phyloP scores from a whole-genome alignment of 2,888 invertebrate genomes.

The Trichopria drosophilae region DNA sequence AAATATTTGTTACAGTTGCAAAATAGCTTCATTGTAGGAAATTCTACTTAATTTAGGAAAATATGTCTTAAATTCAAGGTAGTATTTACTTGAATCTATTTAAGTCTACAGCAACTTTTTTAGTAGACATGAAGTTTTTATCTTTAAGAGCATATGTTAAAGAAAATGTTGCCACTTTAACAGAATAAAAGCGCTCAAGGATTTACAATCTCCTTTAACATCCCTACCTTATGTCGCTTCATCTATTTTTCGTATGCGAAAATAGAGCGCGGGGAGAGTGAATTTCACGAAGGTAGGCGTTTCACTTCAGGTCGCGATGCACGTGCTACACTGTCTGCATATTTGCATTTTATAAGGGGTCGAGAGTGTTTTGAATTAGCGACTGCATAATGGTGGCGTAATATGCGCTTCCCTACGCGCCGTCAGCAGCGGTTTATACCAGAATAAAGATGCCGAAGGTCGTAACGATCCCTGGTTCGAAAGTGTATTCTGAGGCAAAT shows the following conservation, averaged over 20 bases:
- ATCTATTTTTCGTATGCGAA: neutral
- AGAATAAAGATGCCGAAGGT: constrained; percentile 22
- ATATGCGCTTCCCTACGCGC: constrained; percentile 13
- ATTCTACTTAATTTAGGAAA: too few relatives aligned
- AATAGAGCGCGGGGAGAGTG: constrained; percentile 14
- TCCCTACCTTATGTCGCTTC: too few relatives aligned
- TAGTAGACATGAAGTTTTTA: too few relatives aligned
- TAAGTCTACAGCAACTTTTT: too few relatives aligned
- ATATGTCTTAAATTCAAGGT: too few relatives aligned
- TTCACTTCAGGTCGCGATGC: constrained; percentile 12
- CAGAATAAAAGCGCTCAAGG: too few relatives aligned
- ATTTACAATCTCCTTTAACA: too few relatives aligned
- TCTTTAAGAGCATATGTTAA: too few relatives aligned
- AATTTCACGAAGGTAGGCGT: constrained; percentile 21
- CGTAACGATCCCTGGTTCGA: constrained; percentile 24
- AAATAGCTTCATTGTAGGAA: too few relatives aligned
- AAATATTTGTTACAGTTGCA: too few relatives aligned
- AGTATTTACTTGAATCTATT: too few relatives aligned
- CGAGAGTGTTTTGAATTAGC: constrained; percentile 28
- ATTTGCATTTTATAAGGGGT: constrained; percentile 31
- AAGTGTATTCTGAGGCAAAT: constrained; percentile 12
- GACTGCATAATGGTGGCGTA: constrained; percentile 27
- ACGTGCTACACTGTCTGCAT: constrained; percentile 10
- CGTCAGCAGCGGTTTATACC: constrained; percentile 22
- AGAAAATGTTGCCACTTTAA: too few relatives aligned